Evolutionary conservation across 2,888 invertebrate species (phyloP), one percentile per base, ranked within the genome.

Genomic region (Epinotia brunnichana): DNA sequence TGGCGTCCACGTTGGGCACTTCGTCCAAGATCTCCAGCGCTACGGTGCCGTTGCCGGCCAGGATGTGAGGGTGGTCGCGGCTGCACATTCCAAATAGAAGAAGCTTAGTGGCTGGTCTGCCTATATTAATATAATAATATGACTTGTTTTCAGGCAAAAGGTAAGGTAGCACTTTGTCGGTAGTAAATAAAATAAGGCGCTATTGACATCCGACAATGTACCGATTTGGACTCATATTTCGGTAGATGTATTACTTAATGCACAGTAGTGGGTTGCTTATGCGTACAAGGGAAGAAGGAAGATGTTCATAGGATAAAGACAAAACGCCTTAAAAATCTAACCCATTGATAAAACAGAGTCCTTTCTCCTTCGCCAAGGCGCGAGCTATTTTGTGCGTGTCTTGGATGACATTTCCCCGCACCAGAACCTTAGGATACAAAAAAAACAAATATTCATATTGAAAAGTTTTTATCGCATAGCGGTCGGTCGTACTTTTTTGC

Each of bases 11-110:
- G 70, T 95, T 94, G 0, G 96, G 95, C 0, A 98, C 95, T 85
- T 98, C 97, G 78, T 98, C 97, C 54, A 98, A 87, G 69, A 99
- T 97, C 89, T 99, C 99, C 79, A 99, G 84, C 2, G 97, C 99
- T 81, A 98, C 91, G 0, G 98, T 98, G 10, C 99, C 99, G 87
- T 98, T 98, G 0, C 99, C 99, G 0, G 98, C 96, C 85, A 99
- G 95, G 56, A 98, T 96, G 81, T 98, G 95, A 0, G 98, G 98
- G 87, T 99, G 98, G 87, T 99, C 99, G 79, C 98, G 99, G 1
- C 97, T 97, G 84, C n/a, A 82, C 80, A 54, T 44, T 41, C 61
- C 54, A 69, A 10, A 69, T 39, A 15, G 63, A 61, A 59, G 51
- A 1, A 15, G 3, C n/a, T 48, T 15, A 48, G 48, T 48, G 48